These are phyloP conservation scores for Caenorhabditis afra DNA, from an alignment of 2,888 invertebrate species.

Conservation along the genomic window DNA sequence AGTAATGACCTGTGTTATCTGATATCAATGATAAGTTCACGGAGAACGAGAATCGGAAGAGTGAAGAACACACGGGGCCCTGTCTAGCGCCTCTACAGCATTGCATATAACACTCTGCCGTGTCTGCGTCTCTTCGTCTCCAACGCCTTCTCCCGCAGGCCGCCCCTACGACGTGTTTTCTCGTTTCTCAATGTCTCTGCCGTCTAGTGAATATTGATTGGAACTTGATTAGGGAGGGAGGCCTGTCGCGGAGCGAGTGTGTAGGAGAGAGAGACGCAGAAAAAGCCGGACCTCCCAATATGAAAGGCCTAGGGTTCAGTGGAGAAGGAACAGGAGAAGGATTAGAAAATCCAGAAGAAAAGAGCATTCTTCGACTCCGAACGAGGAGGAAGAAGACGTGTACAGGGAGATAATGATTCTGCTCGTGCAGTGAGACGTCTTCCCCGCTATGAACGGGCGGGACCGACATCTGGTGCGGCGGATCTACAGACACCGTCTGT, in stretches of 20 bases:
- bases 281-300: not conserved
- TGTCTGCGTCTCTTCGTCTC: slow-evolving; percentile 53
- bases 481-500: too few relatives aligned
- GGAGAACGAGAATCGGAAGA: slow-evolving; percentile 8
- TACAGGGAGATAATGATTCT: too few relatives aligned
- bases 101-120: slow-evolving; percentile 18
- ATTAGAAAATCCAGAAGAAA: not conserved
- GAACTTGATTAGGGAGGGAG: slow-evolving; percentile 29
- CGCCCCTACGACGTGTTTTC: slow-evolving; percentile 21
- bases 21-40: slow-evolving; percentile 6
- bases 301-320: not conserved
- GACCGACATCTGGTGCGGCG: too few relatives aligned
- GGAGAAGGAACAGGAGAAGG: not conserved
- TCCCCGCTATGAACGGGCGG: too few relatives aligned
- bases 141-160: slow-evolving; percentile 7
- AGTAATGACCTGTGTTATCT: slow-evolving; percentile 10
- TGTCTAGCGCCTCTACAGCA: slow-evolving; percentile 22
- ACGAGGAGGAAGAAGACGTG: too few relatives aligned
- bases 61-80: slow-evolving; percentile 22
- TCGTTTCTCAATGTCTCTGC: slow-evolving; percentile 19
- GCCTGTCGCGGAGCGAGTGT: slow-evolving; percentile 16
- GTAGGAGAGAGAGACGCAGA: slow-evolving; percentile 33
- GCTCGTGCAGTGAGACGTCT: too few relatives aligned
- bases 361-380: too few relatives aligned
- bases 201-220: slow-evolving; percentile 39